phyloP scores from a whole-genome alignment of 2,888 invertebrate genomes.

The Vanessa cardui region DNA sequence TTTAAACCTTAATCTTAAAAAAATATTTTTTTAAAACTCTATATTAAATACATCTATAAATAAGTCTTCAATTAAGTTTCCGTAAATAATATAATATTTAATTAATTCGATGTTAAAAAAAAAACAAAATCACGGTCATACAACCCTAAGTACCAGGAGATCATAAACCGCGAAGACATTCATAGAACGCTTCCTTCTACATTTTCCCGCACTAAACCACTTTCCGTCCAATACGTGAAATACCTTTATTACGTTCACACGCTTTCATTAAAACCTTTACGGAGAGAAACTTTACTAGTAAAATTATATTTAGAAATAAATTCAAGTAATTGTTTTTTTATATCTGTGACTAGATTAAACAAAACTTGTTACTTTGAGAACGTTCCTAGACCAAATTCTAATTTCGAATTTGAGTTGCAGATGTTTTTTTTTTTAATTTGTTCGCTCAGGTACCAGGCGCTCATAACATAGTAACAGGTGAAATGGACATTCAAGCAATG shows the following conservation, averaged over 20 bases:
- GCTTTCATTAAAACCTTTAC: slow-evolving; percentile 29
- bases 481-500: slow-evolving; percentile 25
- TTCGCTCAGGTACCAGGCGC: slow-evolving; percentile 29
- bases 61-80: neutral
- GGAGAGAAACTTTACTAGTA: neutral
- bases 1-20: neutral
- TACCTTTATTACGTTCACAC: slow-evolving; percentile 32
- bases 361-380: neutral
- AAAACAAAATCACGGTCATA: neutral
- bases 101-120: neutral
- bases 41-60: neutral
- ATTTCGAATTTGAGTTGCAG: neutral
- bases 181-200: slow-evolving; percentile 22
- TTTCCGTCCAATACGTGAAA: slow-evolving; percentile 35
- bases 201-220: slow-evolving; percentile 30
- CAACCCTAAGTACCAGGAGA: slow-evolving; percentile 5
- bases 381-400: neutral
- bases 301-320: neutral
- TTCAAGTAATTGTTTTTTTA: too few species aligned
- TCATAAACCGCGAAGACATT: slow-evolving; percentile 18
- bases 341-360: neutral
- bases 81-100: neutral
- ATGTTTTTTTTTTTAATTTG: neutral
- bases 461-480: slow-evolving; percentile 34
- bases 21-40: neutral